phyloP scores from a whole-genome alignment of 2,797 vertebrate species.

The Acanthornis magna region DNA sequence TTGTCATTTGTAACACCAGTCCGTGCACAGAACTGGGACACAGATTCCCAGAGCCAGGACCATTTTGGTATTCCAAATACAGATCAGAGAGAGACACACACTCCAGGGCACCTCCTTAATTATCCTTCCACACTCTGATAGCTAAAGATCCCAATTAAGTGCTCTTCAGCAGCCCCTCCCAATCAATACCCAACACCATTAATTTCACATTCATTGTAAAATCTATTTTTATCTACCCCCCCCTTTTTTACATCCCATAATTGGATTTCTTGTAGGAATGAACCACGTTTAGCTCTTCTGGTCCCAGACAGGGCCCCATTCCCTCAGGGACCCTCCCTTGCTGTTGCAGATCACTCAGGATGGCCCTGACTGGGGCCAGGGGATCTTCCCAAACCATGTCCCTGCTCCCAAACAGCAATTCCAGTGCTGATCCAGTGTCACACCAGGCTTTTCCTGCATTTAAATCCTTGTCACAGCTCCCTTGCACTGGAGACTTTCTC shows the following conservation, averaged over 20 bases:
- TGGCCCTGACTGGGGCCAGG: neutral
- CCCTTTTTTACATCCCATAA: neutral
- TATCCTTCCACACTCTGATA: neutral
- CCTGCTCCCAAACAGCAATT: neutral
- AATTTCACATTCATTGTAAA: neutral
- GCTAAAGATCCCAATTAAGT: neutral
- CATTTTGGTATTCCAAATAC: neutral
- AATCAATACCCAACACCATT: neutral
- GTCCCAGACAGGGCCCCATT: neutral
- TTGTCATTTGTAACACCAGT: neutral
- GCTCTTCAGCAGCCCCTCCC: neutral
- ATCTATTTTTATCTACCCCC: neutral
- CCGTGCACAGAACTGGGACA: neutral
- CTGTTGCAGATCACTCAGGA: neutral
- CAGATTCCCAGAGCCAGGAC: neutral
- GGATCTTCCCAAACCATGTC: neutral
- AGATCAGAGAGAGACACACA: neutral
- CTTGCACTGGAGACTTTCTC: neutral
- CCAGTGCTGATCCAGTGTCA: neutral
- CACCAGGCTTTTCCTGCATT: neutral
- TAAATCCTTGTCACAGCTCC: neutral
- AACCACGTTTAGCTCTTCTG: neutral
- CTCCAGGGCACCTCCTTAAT: neutral
- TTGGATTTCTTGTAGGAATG: neutral
- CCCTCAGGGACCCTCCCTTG: neutral